Evolutionary conservation across 2,888 invertebrate genomes (phyloP).

Genomic region (Apodemia duryi): DNA sequence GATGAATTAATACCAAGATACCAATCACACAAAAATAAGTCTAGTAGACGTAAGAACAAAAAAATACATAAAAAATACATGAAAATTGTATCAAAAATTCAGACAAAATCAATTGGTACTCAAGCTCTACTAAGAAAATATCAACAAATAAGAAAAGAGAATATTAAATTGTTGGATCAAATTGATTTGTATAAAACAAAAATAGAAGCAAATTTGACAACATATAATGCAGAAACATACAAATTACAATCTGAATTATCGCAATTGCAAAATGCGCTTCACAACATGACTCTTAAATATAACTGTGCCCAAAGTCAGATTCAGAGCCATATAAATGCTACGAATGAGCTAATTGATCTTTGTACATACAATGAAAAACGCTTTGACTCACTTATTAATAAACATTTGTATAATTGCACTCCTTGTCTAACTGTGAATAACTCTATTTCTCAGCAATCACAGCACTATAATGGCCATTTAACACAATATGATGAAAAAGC

Average conservation of each 20-base stretch:
- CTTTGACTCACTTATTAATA: not conserved
- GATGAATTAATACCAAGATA: not conserved
- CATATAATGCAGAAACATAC: not conserved
- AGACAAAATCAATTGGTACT: not conserved
- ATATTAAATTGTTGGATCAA: not conserved
- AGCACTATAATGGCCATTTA: not conserved
- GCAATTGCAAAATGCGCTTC: not conserved
- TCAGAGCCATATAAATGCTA: not conserved
- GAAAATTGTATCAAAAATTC: not conserved
- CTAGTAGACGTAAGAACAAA: not conserved
- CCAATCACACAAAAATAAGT: not conserved
- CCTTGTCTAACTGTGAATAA: not conserved
- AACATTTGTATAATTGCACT: not conserved
- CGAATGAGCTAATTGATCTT: not conserved
- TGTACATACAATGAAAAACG: not conserved
- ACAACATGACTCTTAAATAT: not conserved
- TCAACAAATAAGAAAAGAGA: not conserved
- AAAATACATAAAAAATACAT: not conserved
- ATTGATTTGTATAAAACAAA: not conserved
- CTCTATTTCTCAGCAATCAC: not conserved
- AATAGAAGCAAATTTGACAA: not conserved
- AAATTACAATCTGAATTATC: not conserved
- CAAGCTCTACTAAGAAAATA: not conserved
- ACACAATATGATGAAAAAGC: not conserved
- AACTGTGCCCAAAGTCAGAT: not conserved